phyloP scores from a whole-genome alignment of 2,888 invertebrate genomes.

The Nemurella pictetii region DNA sequence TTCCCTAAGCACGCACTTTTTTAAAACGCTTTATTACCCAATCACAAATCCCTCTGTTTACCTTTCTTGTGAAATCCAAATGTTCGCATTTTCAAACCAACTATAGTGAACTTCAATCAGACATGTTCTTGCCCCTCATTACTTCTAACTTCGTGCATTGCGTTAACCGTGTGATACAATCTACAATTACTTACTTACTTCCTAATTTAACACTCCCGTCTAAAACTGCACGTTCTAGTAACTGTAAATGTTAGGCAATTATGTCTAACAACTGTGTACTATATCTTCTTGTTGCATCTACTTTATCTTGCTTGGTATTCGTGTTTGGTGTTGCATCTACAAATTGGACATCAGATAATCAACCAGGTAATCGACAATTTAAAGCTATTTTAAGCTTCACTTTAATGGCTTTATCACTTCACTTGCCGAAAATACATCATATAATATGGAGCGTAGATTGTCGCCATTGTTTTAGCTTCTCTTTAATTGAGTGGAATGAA shows the following conservation, averaged over 20 bases:
- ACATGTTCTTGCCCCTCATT: neutral
- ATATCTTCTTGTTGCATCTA: conserved; percentile 13
- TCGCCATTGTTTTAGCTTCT: no score
- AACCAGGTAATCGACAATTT: neutral
- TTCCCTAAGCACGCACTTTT: neutral
- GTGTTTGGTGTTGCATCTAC: neutral
- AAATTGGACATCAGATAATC: neutral
- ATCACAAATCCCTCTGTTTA: neutral
- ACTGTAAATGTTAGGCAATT: neutral
- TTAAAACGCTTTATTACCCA: neutral
- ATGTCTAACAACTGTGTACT: conserved; percentile 6
- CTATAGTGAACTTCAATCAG: neutral
- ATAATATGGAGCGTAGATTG: no score
- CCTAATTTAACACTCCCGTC: neutral
- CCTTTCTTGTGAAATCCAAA: neutral
- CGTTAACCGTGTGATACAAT: neutral
- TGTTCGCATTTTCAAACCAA: neutral
- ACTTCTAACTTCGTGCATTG: neutral
- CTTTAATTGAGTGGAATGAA: no score
- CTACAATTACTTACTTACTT: neutral
- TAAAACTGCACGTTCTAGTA: neutral
- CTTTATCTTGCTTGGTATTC: conserved; percentile 12
- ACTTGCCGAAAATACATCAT: neutral
- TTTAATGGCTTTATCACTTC: neutral
- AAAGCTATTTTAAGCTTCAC: neutral